A percentile compares a stretch with the other conserved stretches of the same genome.
These are phyloP conservation scores for Micrastur ruficollis DNA, from an alignment of 2,797 vertebrate genomes.

Conservation along the genomic window DNA sequence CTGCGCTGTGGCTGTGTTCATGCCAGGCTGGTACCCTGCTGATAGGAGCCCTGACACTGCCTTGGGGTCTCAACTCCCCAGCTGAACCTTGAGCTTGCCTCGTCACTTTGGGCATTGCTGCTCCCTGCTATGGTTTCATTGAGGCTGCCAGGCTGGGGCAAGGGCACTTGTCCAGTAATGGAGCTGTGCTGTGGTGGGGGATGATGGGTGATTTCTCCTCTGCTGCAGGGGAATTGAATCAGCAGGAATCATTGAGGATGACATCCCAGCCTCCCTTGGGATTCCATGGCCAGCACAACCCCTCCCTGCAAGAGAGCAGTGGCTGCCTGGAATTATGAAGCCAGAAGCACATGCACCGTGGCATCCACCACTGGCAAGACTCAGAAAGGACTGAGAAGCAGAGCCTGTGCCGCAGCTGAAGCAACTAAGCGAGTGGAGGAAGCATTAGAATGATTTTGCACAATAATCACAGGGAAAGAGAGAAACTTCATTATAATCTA, in stretches of 20 bases:
- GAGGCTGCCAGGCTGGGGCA: background rate
- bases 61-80: rapidly evolving
- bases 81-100: background rate
- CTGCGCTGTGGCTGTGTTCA: rapidly evolving
- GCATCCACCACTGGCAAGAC: background rate
- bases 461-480: background rate
- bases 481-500: background rate
- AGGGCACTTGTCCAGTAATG: background rate
- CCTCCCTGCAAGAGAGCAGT: background rate
- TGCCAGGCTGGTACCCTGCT: background rate
- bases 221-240: background rate
- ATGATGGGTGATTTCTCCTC: background rate
- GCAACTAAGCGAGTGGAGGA: background rate
- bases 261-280: background rate
- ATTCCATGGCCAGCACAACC: background rate
- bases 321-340: background rate
- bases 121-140: background rate
- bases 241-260: background rate
- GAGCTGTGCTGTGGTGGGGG: background rate
- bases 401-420: background rate
- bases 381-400: background rate
- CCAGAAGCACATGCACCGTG: rapidly evolving
- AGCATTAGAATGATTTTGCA: background rate
- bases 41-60: background rate
- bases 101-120: background rate